Evolutionary conservation across 2,888 invertebrate genomes (phyloP).

Genomic region (Cheilosia pagana): DNA sequence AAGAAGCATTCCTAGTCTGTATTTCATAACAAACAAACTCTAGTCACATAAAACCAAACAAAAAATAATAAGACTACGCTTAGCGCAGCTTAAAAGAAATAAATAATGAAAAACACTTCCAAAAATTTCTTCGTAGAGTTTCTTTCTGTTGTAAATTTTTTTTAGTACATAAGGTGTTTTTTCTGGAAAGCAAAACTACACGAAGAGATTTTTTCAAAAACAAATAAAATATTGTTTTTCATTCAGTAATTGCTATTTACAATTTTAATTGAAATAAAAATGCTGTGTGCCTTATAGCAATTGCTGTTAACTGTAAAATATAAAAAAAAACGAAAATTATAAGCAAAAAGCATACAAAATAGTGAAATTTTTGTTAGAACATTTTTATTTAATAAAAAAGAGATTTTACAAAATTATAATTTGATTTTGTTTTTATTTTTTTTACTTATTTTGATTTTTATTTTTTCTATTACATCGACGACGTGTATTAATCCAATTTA

Average conservation of each 20-base stretch:
- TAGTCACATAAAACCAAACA: constrained; percentile 66
- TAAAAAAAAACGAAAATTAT: constrained; percentile 75
- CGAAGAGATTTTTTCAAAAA: constrained; percentile 45
- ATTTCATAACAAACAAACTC: constrained; percentile 47
- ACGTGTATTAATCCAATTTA: constrained; percentile 50
- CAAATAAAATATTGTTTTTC: constrained; percentile 36
- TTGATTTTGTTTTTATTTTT: constrained; percentile 20
- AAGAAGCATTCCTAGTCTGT: constrained; percentile 61
- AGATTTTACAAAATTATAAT: constrained; percentile 18
- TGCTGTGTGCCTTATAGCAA: constrained; percentile 94
- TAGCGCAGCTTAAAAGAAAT: constrained; percentile 64
- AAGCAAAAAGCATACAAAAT: constrained; percentile 56
- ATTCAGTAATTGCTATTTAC: constrained; percentile 83
- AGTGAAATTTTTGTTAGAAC: constrained; percentile 59
- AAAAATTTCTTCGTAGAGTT: constrained; percentile 56
- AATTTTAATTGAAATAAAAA: constrained; percentile 84
- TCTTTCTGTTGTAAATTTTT: constrained; percentile 76
- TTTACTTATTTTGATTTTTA: constrained; percentile 9
- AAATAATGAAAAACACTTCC: constrained; percentile 45
- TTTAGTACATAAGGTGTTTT: constrained; percentile 76
- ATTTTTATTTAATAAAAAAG: constrained; percentile 66
- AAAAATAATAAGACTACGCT: constrained; percentile 59
- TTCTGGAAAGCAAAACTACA: constrained; percentile 54
- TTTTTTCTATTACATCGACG: constrained; percentile 7
- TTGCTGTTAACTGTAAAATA: constrained; percentile 84